phyloP scores from a whole-genome alignment of 2,797 vertebrate species.

The Sebastes ruberrimus region DNA sequence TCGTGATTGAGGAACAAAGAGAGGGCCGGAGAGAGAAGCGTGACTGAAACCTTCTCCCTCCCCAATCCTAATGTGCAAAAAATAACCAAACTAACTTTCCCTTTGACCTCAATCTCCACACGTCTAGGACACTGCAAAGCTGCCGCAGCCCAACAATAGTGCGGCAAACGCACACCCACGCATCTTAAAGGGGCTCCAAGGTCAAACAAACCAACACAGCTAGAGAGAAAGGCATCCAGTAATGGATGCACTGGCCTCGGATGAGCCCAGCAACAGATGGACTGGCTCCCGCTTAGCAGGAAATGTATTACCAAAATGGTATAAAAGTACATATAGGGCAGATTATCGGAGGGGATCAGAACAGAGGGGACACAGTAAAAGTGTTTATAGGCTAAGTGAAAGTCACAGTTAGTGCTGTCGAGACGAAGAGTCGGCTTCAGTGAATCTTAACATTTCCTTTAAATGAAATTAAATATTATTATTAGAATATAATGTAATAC shows the following conservation, averaged over 20 bases:
- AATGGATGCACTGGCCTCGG: constrained; percentile 51
- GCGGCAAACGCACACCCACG: constrained; percentile 52
- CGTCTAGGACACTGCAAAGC: constrained; percentile 43
- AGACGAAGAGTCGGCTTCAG: not conserved
- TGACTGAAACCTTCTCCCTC: constrained; percentile 31
- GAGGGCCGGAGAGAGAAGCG: constrained; percentile 13
- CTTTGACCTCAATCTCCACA: constrained; percentile 63
- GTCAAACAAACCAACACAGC: constrained; percentile 51
- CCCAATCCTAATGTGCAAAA: not conserved
- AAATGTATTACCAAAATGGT: constrained; percentile 57
- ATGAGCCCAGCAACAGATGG: constrained; percentile 67
- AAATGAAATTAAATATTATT: not conserved
- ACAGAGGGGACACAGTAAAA: not conserved
- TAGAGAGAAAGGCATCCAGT: constrained; percentile 35
- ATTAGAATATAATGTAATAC: not conserved
- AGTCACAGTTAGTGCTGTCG: constrained; percentile 5
- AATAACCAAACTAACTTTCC: constrained; percentile 48
- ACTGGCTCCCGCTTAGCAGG: constrained; percentile 51
- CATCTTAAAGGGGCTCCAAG: constrained; percentile 63
- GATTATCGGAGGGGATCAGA: constrained; percentile 54
- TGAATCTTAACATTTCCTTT: constrained; percentile 16
- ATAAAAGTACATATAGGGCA: constrained; percentile 62
- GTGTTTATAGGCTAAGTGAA: constrained; percentile 31
- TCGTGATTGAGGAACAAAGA: constrained; percentile 38
- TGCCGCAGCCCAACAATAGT: constrained; percentile 42